These are phyloP conservation scores for Epizoanthus rinbou DNA, from an alignment of 92 coral and sea anemone species.

Conservation along the genomic window DNA sequence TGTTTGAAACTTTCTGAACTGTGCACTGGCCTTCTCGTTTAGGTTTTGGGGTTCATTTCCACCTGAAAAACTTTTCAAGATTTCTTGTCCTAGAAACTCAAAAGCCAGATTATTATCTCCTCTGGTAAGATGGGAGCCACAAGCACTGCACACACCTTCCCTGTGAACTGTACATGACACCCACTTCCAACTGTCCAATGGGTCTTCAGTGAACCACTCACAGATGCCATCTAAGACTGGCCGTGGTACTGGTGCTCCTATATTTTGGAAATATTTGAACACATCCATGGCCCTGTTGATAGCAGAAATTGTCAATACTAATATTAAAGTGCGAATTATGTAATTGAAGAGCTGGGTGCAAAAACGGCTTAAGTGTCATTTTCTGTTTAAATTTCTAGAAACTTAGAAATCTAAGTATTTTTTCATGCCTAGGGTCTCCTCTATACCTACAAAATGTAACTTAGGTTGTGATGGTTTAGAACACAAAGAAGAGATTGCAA, in stretches of 20 bases:
- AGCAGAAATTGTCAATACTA: background rate
- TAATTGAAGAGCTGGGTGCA: no score
- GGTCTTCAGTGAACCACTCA: slow-evolving; percentile 73
- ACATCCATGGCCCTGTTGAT: slow-evolving; percentile 48
- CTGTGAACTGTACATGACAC: slow-evolving; percentile 49
- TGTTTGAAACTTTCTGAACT: slow-evolving; percentile 57
- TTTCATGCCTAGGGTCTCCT: no score
- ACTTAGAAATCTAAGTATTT: no score
- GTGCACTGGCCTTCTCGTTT: slow-evolving; percentile 26
- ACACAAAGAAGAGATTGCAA: no score
- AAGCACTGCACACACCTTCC: slow-evolving; percentile 71
- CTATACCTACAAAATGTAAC: no score
- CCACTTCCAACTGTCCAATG: slow-evolving; percentile 72
- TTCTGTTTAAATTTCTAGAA: no score
- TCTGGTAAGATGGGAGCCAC: slow-evolving; percentile 55
- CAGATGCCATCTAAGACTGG: slow-evolving; percentile 62
- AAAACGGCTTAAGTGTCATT: no score
- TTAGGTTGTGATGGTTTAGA: no score
- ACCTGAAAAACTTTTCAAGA: slow-evolving; percentile 45
- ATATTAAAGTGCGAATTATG: no score
- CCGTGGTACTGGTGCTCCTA: slow-evolving; percentile 67
- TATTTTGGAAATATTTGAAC: slow-evolving; percentile 66
- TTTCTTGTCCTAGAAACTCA: slow-evolving; percentile 58
- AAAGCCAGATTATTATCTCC: slow-evolving; percentile 26
- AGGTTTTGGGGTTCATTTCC: slow-evolving; percentile 14